Evolutionary conservation across 1,140 invertebrate species (phyloP).

Genomic region (Sogatella furcifera): DNA sequence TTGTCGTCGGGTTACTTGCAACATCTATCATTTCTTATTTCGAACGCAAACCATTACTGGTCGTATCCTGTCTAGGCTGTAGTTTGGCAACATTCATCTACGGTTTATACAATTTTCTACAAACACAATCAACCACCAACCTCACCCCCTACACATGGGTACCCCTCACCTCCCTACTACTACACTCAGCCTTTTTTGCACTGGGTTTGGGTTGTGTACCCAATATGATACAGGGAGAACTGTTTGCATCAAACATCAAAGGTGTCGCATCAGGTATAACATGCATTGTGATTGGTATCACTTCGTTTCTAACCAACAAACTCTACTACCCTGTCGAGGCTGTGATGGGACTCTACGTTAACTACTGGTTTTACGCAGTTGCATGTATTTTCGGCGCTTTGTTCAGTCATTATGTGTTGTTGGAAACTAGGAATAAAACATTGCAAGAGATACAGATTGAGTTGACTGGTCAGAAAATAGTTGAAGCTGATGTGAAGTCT

Average conservation of each 20-base stretch:
- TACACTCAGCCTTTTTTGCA: constrained; percentile 11
- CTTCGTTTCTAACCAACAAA: constrained; percentile 54
- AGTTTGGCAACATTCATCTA: constrained; percentile 15
- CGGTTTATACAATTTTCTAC: constrained; percentile 19
- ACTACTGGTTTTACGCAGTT: constrained; percentile 69
- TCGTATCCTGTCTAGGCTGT: constrained; percentile 26
- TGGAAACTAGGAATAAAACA: constrained; percentile 71
- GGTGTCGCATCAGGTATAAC: constrained; percentile 10
- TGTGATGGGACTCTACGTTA: constrained; percentile 50
- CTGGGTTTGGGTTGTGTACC: constrained; percentile 17
- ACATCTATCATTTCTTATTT: constrained; percentile 28
- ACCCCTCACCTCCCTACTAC: constrained; percentile 8
- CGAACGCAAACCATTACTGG: constrained; percentile 35
- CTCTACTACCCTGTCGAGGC: constrained; percentile 49
- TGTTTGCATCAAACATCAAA: constrained; percentile 18
- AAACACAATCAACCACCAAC: neutral
- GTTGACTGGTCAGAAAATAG: constrained; percentile 7
- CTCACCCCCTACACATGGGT: constrained; percentile 2
- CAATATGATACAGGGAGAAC: constrained; percentile 15
- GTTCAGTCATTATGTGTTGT: constrained; percentile 51
- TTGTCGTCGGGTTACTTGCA: constrained; percentile 31
- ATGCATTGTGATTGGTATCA: constrained; percentile 8
- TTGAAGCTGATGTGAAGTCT: too few species aligned
- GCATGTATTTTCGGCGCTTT: constrained; percentile 45
- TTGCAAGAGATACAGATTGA: constrained; percentile 57